phyloP scores from a whole-genome alignment of 2,113 vertebrate species.

The Xerus inauris region DNA sequence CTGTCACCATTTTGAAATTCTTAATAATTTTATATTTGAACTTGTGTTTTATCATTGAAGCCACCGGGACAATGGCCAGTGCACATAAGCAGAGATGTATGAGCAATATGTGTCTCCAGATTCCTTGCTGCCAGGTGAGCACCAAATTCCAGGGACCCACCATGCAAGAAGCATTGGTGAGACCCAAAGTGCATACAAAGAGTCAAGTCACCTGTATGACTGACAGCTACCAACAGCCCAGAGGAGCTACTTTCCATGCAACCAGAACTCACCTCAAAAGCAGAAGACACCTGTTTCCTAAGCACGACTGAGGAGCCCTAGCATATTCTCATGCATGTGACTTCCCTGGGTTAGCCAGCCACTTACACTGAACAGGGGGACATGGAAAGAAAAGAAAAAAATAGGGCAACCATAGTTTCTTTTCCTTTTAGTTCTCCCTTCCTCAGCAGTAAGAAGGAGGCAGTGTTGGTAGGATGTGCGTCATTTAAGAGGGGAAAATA shows the following conservation, averaged over 20 bases:
- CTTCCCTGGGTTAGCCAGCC: not conserved
- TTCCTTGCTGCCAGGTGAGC: not conserved
- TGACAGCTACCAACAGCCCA: not conserved
- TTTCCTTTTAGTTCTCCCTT: not conserved
- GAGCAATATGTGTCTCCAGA: not conserved
- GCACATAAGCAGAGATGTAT: fast-evolving
- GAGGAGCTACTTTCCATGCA: not conserved
- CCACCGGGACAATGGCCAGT: fast-evolving
- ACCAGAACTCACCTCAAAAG: not conserved
- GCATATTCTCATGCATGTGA: fast-evolving
- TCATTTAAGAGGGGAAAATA: not conserved
- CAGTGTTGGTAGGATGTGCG: fast-evolving
- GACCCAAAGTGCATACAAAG: not conserved
- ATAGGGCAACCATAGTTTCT: fast-evolving
- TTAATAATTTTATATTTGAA: not conserved
- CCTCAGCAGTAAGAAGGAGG: not conserved
- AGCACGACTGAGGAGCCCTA: not conserved
- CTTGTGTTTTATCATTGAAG: not conserved
- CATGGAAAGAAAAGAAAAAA: not conserved
- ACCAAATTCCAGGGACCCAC: not conserved
- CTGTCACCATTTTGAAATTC: not conserved
- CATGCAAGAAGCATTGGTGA: not conserved
- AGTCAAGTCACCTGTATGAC: fast-evolving
- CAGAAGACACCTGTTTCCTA: fast-evolving
- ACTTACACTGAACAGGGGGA: not conserved